A percentile compares a stretch with the other conserved stretches of the same genome.
phyloP scores from a whole-genome alignment of 1,140 invertebrate genomes.

The Amphibalanus amphitrite region DNA sequence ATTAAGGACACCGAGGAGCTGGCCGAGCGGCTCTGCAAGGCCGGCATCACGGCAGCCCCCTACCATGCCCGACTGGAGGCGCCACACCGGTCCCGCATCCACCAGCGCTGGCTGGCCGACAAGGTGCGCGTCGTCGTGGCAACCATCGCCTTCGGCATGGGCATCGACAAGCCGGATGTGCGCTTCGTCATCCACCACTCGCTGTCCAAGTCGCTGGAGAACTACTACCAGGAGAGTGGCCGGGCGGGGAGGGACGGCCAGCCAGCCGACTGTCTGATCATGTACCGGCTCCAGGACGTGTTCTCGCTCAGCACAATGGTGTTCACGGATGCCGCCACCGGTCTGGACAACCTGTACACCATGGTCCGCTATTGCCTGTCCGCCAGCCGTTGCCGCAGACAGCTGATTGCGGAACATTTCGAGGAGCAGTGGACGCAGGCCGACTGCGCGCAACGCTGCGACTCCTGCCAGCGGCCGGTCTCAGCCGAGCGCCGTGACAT shows the following conservation, averaged over 20 bases:
- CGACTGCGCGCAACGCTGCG: slow-evolving; percentile 69
- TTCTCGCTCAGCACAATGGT: slow-evolving; percentile 69
- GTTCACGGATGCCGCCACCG: slow-evolving; percentile 58
- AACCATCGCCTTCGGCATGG: slow-evolving; percentile 94
- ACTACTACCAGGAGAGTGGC: slow-evolving; percentile 79
- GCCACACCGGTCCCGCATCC: slow-evolving; percentile 45
- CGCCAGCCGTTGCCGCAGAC: slow-evolving; percentile 24
- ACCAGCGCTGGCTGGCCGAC: slow-evolving; percentile 53
- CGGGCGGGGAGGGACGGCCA: slow-evolving; percentile 64
- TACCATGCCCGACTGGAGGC: slow-evolving; percentile 66
- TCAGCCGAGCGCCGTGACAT: slow-evolving; percentile 32
- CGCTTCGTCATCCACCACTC: slow-evolving; percentile 77
- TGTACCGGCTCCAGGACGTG: slow-evolving; percentile 60
- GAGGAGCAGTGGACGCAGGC: slow-evolving; percentile 56
- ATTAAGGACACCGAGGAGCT: slow-evolving; percentile 74
- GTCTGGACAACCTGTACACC: slow-evolving; percentile 59
- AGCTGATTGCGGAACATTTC: slow-evolving; percentile 43
- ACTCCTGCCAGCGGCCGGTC: slow-evolving; percentile 43
- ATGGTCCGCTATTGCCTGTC: slow-evolving; percentile 56
- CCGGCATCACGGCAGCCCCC: slow-evolving; percentile 44
- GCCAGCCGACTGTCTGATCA: slow-evolving; percentile 76
- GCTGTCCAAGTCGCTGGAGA: slow-evolving; percentile 76
- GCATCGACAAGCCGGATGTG: slow-evolving; percentile 87
- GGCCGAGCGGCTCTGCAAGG: slow-evolving; percentile 39
- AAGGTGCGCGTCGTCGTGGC: slow-evolving; percentile 47